phyloP scores from a whole-genome alignment of 1,140 invertebrate species.

The Drosophila repletoides region DNA sequence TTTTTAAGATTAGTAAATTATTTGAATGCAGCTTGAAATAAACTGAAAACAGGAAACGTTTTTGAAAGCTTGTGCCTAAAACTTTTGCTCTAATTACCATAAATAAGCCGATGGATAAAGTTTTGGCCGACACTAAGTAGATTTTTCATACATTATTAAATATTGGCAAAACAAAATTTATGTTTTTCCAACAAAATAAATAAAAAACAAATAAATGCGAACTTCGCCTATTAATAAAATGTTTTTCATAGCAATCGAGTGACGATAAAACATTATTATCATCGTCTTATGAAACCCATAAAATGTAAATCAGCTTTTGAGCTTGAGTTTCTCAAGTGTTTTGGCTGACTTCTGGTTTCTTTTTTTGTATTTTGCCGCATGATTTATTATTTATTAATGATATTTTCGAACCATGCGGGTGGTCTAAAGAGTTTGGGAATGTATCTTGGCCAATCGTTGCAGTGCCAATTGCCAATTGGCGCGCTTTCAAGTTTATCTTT shows the following conservation, averaged over 20 bases:
- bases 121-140: slow-evolving; percentile 1
- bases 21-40: slow-evolving; percentile 5
- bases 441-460: slow-evolving; percentile 39
- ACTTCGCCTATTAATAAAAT: slow-evolving; percentile 49
- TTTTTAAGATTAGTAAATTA: slow-evolving; percentile 13
- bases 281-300: slow-evolving; percentile 46
- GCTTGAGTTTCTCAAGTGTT: slow-evolving; percentile 13
- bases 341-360: slow-evolving; percentile 8
- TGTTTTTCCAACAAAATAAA: slow-evolving; percentile 20
- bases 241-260: slow-evolving; percentile 44
- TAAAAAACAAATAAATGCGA: slow-evolving; percentile 16
- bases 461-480: slow-evolving; percentile 30
- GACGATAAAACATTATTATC: slow-evolving; percentile 53
- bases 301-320: slow-evolving; percentile 37
- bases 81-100: slow-evolving; percentile 40
- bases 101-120: slow-evolving; percentile 38
- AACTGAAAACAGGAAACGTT: slow-evolving; percentile 10
- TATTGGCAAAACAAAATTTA: slow-evolving; percentile 38
- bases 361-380: slow-evolving; percentile 53
- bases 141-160: slow-evolving; percentile 37
- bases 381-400: slow-evolving; percentile 75
- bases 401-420: slow-evolving; percentile 13
- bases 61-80: slow-evolving; percentile 12
- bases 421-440: background rate
- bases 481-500: slow-evolving; percentile 15